Evolutionary conservation across 2,888 invertebrate genomes (phyloP).

Genomic region (Cheilosia scutellata): DNA sequence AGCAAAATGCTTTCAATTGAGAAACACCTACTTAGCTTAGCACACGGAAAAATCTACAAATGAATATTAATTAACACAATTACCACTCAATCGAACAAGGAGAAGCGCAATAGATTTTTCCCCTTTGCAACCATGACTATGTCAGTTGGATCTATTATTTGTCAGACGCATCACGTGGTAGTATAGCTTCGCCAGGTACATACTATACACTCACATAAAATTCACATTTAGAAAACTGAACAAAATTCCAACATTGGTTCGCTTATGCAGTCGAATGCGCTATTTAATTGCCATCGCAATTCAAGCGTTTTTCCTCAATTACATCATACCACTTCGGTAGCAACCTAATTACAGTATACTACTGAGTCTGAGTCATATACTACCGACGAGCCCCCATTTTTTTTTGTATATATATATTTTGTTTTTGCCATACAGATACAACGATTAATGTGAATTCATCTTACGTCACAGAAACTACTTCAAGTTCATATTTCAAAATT

Average conservation of each 20-base stretch:
- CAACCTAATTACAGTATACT: slow-evolving; percentile 49
- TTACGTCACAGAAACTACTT: slow-evolving; percentile 54
- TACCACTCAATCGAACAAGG: slow-evolving; percentile 32
- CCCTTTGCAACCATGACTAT: neutral
- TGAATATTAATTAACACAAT: slow-evolving; percentile 66
- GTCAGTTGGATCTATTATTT: slow-evolving; percentile 19
- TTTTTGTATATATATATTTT: neutral
- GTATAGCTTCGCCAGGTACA: too few species aligned
- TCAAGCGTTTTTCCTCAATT: slow-evolving; percentile 4
- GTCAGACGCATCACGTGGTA: neutral
- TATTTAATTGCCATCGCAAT: slow-evolving; percentile 56
- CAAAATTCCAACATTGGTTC: slow-evolving; percentile 10
- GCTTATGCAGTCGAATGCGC: slow-evolving; percentile 29
- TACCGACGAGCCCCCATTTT: slow-evolving; percentile 63
- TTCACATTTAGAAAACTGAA: slow-evolving; percentile 29
- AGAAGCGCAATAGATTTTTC: slow-evolving; percentile 61
- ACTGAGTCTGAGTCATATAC: slow-evolving; percentile 53
- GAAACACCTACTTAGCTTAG: slow-evolving; percentile 49
- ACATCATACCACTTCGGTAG: slow-evolving; percentile 22
- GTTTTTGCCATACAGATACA: slow-evolving; percentile 15
- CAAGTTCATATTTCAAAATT: slow-evolving; percentile 67
- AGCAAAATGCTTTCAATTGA: slow-evolving; percentile 44
- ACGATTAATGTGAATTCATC: slow-evolving; percentile 11
- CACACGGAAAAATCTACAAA: slow-evolving; percentile 52
- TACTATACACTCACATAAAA: neutral